Percentiles rank a stretch among this genome's conserved stretches.
These are phyloP conservation scores for Watsonalla binaria DNA, from an alignment of 2,888 invertebrate genomes.

Conservation along the genomic window DNA sequence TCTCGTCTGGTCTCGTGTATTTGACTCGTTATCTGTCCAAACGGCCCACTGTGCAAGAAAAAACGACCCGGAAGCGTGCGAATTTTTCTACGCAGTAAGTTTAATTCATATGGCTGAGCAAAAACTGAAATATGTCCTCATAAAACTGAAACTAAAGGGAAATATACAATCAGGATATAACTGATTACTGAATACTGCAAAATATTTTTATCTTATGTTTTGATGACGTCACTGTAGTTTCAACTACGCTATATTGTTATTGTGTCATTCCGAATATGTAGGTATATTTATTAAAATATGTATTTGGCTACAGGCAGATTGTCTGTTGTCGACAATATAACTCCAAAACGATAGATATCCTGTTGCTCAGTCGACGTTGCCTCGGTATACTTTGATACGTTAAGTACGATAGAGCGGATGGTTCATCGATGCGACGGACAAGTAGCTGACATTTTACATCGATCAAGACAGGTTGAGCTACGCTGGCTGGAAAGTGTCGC, in stretches of 20 bases:
- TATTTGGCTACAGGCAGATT: too few species aligned
- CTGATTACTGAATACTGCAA: not conserved
- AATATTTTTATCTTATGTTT: not conserved
- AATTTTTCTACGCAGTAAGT: not conserved
- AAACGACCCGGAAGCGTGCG: not conserved
- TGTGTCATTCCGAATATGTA: too few species aligned
- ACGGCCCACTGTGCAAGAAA: not conserved
- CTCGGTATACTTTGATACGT: not conserved
- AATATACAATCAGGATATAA: not conserved
- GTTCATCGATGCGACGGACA: not conserved
- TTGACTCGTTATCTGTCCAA: not conserved
- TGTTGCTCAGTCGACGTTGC: not conserved
- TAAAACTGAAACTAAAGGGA: not conserved
- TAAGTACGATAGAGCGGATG: not conserved
- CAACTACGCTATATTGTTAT: constrained; percentile 1
- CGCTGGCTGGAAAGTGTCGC: constrained; percentile 49
- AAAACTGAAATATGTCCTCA: not conserved
- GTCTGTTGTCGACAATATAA: too few species aligned
- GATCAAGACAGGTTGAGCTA: constrained; percentile 23
- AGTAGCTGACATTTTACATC: constrained; percentile 42
- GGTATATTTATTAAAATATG: too few species aligned
- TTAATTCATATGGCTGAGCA: not conserved
- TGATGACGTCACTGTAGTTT: constrained; percentile 5
- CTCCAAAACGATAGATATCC: too few species aligned
- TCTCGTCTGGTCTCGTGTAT: not conserved